Percentiles rank a stretch among this genome's conserved stretches.
Conservation (phyloP, 2,888 invertebrate species). For the Rutpela maculata region DNA sequence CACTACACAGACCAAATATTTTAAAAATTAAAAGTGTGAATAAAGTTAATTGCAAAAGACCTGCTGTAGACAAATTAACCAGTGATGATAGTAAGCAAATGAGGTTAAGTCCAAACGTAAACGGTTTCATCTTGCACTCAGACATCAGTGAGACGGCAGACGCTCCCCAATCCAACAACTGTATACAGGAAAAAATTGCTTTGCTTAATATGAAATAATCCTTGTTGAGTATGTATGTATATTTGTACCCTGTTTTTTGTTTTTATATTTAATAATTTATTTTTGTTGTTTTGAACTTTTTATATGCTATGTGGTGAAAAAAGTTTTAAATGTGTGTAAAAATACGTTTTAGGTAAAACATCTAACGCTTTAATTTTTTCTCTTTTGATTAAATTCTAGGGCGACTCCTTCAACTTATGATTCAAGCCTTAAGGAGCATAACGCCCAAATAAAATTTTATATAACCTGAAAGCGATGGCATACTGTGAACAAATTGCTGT, state of each 20-base stretch:
- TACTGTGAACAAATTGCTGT: not conserved
- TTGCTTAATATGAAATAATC: slow-evolving; percentile 67
- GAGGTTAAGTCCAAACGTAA: slow-evolving; percentile 62
- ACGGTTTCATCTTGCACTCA: slow-evolving; percentile 68
- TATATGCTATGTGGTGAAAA: slow-evolving; percentile 37
- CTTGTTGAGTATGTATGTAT: slow-evolving; percentile 47
- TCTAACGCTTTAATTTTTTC: not conserved
- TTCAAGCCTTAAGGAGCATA: not conserved
- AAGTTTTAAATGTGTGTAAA: slow-evolving; percentile 48
- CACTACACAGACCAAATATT: slow-evolving; percentile 64
- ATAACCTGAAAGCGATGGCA: not conserved
- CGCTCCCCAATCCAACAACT: slow-evolving; percentile 63
- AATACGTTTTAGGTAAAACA: slow-evolving; percentile 28
- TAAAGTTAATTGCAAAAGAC: slow-evolving; percentile 66
- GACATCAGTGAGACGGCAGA: slow-evolving; percentile 67
- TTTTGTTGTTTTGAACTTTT: slow-evolving; percentile 49
- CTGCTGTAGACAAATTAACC: slow-evolving; percentile 64
- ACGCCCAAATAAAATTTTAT: too few species aligned
- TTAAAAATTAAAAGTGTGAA: slow-evolving; percentile 64
- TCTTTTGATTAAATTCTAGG: not conserved
- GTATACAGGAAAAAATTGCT: slow-evolving; percentile 66
- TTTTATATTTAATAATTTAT: slow-evolving; percentile 50
- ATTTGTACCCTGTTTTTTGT: slow-evolving; percentile 52
- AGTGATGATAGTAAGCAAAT: slow-evolving; percentile 68
- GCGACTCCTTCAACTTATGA: too few species aligned